Evolutionary conservation across 2,797 vertebrate species (phyloP), one percentile per base, ranked within the genome.

Genomic region (Sebastes variabilis): DNA sequence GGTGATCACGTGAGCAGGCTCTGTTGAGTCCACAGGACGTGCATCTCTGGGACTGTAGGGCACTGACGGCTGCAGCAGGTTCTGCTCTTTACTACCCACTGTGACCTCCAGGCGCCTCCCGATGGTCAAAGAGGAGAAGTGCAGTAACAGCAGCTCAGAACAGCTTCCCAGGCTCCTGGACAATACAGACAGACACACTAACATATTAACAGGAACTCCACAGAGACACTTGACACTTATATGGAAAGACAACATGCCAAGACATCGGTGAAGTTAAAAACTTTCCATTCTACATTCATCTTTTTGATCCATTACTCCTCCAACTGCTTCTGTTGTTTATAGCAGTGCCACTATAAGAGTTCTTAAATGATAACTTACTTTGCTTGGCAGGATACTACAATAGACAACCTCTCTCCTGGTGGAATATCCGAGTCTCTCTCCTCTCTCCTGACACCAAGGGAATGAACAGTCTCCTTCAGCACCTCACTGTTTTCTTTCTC

Each of bases 111-210:
- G 87, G 85, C 92, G 94, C 75, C 96, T 95, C 81, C 97, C 97
- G 0, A 99, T 95, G 90, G 96, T 93, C 91, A 98, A 98, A 46
- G 94, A 92, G 42, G 96, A 93, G 90, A 99, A 99, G 79, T 96
- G 97, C 79, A 99, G 95, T 80, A 99, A 87, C 5, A 99, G 94
- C 18, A 99, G 95, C 80, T 99, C 99, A 38, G 92, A 87, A 83
- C 96, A 97, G 67, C 91, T 92, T 32, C 98, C 98, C 36, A 96
- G 89, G 74, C 92, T 96, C 93, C 99, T 99, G 65, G 65, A 18
- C 2, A 79, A 62, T 66, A 42, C 9, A 75, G 14, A 74, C 14
- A 32, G 32, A 71, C 12, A 46, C 58, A 38, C 36, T 38, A 38
- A 49, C 20, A 42, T 5, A 54, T 8, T 25, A 42, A 54, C 22